A percentile compares a stretch with the other conserved stretches of the same genome.
Evolutionary conservation across 1,140 invertebrate genomes (phyloP).

Genomic region (Polypedilum vanderplanki): DNA sequence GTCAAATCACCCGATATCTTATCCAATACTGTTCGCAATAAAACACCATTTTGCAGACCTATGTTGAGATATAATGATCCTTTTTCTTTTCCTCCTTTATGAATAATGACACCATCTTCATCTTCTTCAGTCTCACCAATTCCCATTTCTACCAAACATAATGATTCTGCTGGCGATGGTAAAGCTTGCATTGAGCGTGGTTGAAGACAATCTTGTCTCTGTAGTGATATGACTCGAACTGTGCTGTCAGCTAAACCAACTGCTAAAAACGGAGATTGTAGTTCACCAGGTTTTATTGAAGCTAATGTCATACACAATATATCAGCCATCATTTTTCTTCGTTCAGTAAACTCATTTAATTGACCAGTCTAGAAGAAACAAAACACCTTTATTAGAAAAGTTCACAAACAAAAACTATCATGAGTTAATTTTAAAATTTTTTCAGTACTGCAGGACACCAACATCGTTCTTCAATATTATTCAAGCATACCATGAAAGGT

Average conservation of each 20-base stretch:
- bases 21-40: conserved; percentile 92
- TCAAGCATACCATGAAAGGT: background rate
- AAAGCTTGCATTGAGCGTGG: conserved; percentile 93
- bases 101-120: conserved; percentile 47
- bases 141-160: conserved; percentile 90
- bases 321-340: conserved; percentile 93
- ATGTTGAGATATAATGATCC: conserved; percentile 93
- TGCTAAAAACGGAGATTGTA: conserved; percentile 91
- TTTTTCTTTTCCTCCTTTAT: conserved; percentile 41
- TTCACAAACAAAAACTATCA: no score
- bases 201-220: conserved; percentile 88
- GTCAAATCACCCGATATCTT: conserved; percentile 94
- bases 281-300: conserved; percentile 89
- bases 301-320: conserved; percentile 98
- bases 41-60: conserved; percentile 93
- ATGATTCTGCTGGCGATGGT: conserved; percentile 91
- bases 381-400: no score
- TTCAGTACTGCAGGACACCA: conserved; percentile 46
- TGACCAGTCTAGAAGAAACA: conserved; percentile 75
- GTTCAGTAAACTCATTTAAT: conserved; percentile 95
- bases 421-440: no score
- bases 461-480: conserved; percentile 41
- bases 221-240: conserved; percentile 94
- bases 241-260: conserved; percentile 96
- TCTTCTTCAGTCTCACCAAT: conserved; percentile 53